Percentiles rank a stretch among this genome's conserved stretches.
These are phyloP conservation scores for Thermophis baileyi DNA, from an alignment of 2,113 vertebrate species.

Conservation along the genomic window DNA sequence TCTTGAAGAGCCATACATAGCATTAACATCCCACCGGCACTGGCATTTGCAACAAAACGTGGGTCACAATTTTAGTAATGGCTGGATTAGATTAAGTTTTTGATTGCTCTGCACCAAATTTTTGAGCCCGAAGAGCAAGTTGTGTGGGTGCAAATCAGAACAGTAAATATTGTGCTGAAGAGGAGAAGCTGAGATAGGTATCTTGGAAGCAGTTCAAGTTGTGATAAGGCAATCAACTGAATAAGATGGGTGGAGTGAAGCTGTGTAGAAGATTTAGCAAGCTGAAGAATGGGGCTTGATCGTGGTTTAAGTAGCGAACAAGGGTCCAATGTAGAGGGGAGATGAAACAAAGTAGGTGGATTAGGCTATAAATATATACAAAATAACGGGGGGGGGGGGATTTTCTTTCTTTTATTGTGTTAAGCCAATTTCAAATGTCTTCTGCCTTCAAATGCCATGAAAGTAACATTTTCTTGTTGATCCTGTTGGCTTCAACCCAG, in stretches of 20 bases:
- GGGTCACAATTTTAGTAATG: neutral
- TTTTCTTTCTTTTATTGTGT: neutral
- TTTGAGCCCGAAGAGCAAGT: neutral
- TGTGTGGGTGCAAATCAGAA: neutral
- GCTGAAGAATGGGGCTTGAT: neutral
- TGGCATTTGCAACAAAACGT: neutral
- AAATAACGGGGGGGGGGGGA: rapidly evolving
- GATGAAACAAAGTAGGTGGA: neutral
- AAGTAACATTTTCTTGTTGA: neutral
- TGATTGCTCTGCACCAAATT: neutral
- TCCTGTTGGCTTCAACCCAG: no score
- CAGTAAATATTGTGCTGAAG: neutral
- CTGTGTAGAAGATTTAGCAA: neutral
- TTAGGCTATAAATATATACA: neutral
- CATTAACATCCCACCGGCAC: neutral
- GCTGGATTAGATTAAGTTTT: neutral
- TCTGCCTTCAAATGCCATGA: neutral
- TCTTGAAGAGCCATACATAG: neutral
- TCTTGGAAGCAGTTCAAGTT: neutral
- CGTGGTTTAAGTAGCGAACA: neutral
- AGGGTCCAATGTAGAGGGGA: neutral
- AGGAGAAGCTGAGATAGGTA: neutral
- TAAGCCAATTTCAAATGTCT: neutral
- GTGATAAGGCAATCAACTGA: neutral
- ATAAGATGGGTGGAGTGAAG: neutral